Evolutionary conservation across 2,797 vertebrate genomes (phyloP), one percentile per base, ranked within the genome.

Genomic region (Sebastes minor): DNA sequence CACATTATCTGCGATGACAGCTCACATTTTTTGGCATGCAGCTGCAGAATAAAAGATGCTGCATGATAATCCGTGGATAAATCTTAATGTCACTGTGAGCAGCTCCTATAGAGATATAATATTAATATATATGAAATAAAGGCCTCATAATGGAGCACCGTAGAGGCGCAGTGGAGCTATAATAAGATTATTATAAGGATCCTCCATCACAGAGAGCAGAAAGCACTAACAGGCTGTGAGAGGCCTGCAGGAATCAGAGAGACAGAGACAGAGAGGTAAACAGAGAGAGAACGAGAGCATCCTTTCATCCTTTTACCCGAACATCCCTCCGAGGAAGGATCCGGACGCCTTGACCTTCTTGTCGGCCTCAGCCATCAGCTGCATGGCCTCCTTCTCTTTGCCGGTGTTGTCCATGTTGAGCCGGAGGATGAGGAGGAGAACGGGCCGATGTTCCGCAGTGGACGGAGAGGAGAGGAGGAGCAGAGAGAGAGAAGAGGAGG

Each of bases 281-380:
- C 78, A 35, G 33, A 35, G 33, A 90, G 57, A 77, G 11, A 63
- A 20, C 1, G 1, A 25, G n/a, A 56, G 77, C 74, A 75, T 84
- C 78, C n/a, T 35, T 35, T 35, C 33, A 35, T 35, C 33, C 33
- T 35, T 80, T 93, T 95, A 99, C 98, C 98, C 98, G 93, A 99
- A 99, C 94, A 99, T 96, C 69, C 97, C 97, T 83, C 97, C 96
- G 70, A 99, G 95, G 93, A 99, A 99, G 69, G 98, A 99, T 60
- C 98, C 97, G 49, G 98, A 99, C 60, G 97, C 96, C 88, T 98
- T 98, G 92, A 99, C 97, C 89, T 98, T 96, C 87, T 99, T 99
- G 94, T 99, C 98, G 52, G 98, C 98, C 59, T 99, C 98, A 8
- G 98, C 97, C 97, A 99, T 99, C 87, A 99, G 95, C 95, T 98